Evolutionary conservation across 1,140 invertebrate genomes (phyloP), one percentile per base, ranked within the genome.

Genomic region (Andrena cerasifolii): DNA sequence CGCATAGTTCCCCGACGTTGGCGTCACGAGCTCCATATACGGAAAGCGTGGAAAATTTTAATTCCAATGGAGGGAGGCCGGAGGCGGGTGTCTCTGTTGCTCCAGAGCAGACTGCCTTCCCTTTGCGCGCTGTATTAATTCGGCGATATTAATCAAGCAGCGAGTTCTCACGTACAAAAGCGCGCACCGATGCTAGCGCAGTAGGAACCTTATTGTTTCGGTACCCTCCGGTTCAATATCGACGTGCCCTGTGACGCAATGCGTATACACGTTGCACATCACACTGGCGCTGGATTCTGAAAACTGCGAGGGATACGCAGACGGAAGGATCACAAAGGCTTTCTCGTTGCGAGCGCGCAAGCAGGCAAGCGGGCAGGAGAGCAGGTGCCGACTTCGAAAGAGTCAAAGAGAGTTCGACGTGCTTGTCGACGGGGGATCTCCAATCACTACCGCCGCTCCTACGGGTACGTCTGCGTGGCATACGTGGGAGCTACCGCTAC

Each of bases 351-450:
- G 31, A 54, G 49, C 74, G 62, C 66, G 33, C 72, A 26, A 45
- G 62, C 63, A 74, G 43, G 26, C 70, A 66, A 80, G 61, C 47
- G 61, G 18, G 73, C 78, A 65, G 21, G 67, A 51, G 72, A 86
- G 87, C 88, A 90, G 88, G 89, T 89, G 89, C 86, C 83, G 82
- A 76, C 71, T 84, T 63, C 43, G 79, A 85, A 84, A 88, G 80
- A 86, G 85, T 84, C 83, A 75, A 88, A 84, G 83, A 86, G 82
- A 86, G 80, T 89, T 89, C 84, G 88, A 89, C 86, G 81, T 79
- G 73, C 62, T 26, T 80, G 82, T 82, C 88, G 80, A 82, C 88
- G 83, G 89, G 89, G 85, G 88, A 87, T 87, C 88, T 83, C 83
- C 85, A 83, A 89, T 89, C 88, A 89, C 58, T 56, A 63, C 51